Percentiles rank a stretch among this genome's conserved stretches.
Conservation (phyloP, 2,888 invertebrate species). For the Aphidoletes aphidimyza region DNA sequence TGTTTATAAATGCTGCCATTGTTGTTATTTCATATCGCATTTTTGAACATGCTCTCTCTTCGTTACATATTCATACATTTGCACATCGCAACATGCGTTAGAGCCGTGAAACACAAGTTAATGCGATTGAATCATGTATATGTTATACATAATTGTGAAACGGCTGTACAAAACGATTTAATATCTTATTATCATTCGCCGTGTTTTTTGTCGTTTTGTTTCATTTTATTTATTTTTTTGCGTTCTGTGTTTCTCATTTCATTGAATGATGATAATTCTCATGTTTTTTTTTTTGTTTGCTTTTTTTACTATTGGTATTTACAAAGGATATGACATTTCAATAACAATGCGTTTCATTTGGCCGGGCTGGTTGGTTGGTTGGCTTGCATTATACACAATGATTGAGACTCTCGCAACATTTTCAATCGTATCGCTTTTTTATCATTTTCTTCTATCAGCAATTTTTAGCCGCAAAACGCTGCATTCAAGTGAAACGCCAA, state of each 20-base stretch:
- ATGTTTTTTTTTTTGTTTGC: conserved; percentile 8
- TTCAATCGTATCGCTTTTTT: background rate
- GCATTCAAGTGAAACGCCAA: background rate
- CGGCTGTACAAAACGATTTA: conserved; percentile 45
- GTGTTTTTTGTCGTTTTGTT: background rate
- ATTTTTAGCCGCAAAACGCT: background rate
- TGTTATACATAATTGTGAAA: conserved; percentile 47
- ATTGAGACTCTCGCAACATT: background rate
- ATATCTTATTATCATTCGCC: conserved; percentile 45
- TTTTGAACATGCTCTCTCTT: background rate
- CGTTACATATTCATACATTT: conserved; percentile 1
- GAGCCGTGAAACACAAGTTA: background rate
- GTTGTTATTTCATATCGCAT: conserved; percentile 41
- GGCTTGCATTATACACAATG: too few species aligned
- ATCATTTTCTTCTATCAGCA: background rate
- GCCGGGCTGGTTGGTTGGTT: too few species aligned
- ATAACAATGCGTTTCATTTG: conserved; percentile 23
- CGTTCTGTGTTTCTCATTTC: background rate
- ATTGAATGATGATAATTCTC: background rate
- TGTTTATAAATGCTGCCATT: conserved; percentile 5
- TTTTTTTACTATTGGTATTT: conserved; percentile 5
- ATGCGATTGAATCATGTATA: background rate
- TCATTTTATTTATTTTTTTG: background rate
- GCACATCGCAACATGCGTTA: background rate
- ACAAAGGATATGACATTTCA: conserved; percentile 46